These are phyloP conservation scores for Hippocampus abdominalis DNA, from an alignment of 2,113 vertebrate genomes.

Conservation along the genomic window DNA sequence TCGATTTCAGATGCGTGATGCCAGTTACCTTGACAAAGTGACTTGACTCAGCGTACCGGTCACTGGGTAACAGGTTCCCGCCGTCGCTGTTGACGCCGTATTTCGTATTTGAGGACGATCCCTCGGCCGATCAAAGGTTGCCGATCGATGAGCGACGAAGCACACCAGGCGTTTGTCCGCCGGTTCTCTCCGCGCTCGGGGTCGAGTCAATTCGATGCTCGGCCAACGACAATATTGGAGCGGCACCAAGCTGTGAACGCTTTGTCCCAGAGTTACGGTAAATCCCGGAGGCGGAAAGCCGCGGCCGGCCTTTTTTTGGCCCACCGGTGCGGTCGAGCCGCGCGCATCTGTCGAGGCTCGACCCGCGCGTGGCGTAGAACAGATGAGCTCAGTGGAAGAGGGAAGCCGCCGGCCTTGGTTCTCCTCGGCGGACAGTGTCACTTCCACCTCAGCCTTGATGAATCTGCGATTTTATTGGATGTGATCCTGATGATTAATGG, in stretches of 20 bases:
- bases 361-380: no score
- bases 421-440: conserved; percentile 57
- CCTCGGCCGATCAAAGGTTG: no score
- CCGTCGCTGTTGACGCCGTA: no score
- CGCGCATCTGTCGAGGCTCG: conserved; percentile 42
- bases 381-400: conserved; percentile 63
- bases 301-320: conserved; percentile 63
- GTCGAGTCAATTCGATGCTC: conserved; percentile 74
- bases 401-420: conserved; percentile 62
- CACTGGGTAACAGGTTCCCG: no score
- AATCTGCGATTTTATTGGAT: conserved; percentile 62
- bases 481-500: conserved; percentile 68
- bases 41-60: no score
- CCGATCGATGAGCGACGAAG: conserved; percentile 9
- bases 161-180: conserved; percentile 72
- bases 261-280: conserved; percentile 80
- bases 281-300: conserved; percentile 76
- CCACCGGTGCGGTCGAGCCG: conserved; percentile 65
- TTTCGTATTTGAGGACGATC: no score
- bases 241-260: conserved; percentile 74
- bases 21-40: no score
- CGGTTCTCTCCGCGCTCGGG: conserved; percentile 75
- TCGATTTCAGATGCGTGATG: no score
- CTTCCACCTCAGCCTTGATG: conserved; percentile 56
- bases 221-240: conserved; percentile 76